These are phyloP conservation scores for Physella acuta DNA, from an alignment of 1,140 invertebrate species.

Conservation along the genomic window DNA sequence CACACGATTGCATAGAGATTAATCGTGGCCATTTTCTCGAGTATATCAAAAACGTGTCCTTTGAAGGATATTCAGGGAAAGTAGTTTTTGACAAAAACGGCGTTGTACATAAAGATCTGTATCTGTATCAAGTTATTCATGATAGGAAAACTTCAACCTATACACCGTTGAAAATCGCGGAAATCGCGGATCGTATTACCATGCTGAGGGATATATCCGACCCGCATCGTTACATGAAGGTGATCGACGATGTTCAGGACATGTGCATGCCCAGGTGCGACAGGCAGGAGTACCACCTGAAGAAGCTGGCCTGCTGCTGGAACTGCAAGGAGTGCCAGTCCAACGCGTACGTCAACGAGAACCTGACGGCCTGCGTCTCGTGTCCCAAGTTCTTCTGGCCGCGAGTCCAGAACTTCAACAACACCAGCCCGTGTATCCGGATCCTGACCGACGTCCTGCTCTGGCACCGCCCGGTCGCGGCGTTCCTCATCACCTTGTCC, in stretches of 20 bases:
- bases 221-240: background rate
- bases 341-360: background rate
- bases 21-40: background rate
- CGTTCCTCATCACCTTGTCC: background rate
- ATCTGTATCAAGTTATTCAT: too few relatives aligned
- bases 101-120: too few relatives aligned
- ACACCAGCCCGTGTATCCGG: background rate
- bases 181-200: background rate
- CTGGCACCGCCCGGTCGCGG: background rate
- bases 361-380: background rate
- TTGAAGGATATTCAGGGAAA: too few relatives aligned
- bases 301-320: background rate
- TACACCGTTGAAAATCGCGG: background rate
- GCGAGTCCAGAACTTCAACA: background rate
- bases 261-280: background rate
- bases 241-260: background rate
- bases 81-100: background rate
- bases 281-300: background rate
- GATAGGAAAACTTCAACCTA: background rate
- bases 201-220: background rate
- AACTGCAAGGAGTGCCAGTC: background rate
- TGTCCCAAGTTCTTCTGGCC: background rate
- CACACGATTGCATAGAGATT: background rate
- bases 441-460: background rate
- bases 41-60: background rate